Evolutionary conservation across 2,113 vertebrate species (phyloP), one percentile per base, ranked within the genome.

Genomic region (Neodon shergylaensis): DNA sequence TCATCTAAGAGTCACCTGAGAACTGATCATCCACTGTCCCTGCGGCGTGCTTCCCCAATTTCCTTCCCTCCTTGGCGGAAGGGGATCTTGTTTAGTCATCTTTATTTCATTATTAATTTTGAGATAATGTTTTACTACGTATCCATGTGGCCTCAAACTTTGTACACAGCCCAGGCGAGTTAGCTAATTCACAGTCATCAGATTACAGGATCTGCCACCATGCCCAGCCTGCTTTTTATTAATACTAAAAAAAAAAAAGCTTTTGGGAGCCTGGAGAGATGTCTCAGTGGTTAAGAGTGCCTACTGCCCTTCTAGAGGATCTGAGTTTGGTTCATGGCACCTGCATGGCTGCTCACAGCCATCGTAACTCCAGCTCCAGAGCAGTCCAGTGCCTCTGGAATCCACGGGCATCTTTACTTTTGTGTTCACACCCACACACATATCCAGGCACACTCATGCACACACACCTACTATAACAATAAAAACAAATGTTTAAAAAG

Each of bases 11-110:
- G 3, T 22, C 11, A 8, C 33, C 83, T 68, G 21, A 63, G 68
- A 76, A 74, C 21, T 39, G 44, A 1, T 33, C 14, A 16, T 10
- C 2, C 0, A 3, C 6, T 11, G 4, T 17, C n/a, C 52, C 4
- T 39, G 2, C 4, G 7, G 16, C 14, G 1, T 44, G 16, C 47
- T 49, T 8, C 16, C 22, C 17, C 28, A 47, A 7, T 28, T 63
- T 42, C 49, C 36, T 47, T 81, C n/a, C 79, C 19, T 90, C 39
- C n/a, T 52, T 47, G 13, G 24, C n/a, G 36, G 91, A 95, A 87
- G 68, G 68, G 36, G 33, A 24, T 94, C 82, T 85, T 86, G 66
- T 73, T 78, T 89, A 26, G 10, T 54, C 39, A 87, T n/a, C 65
- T 52, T 39, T 52, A 94, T 42, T 36, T 72, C 16, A 19, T 72